phyloP scores from a whole-genome alignment of 1,140 invertebrate species.

The Neuroterus valhalla region DNA sequence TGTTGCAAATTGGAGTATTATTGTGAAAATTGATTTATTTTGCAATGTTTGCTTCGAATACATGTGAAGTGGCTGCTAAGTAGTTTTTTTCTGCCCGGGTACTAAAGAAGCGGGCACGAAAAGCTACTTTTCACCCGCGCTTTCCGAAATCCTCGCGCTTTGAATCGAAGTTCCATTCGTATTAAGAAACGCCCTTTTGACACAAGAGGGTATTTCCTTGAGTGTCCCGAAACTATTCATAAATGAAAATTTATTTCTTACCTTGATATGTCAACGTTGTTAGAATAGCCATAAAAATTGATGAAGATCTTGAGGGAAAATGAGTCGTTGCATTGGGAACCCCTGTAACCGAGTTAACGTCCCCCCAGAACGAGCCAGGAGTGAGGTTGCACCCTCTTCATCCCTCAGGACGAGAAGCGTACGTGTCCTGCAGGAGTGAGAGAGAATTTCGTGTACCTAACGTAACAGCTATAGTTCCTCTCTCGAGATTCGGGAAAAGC shows the following conservation, averaged over 20 bases:
- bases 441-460: slow-evolving; percentile 19
- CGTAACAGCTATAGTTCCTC: slow-evolving; percentile 13
- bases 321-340: slow-evolving; percentile 21
- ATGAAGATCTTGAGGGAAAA: not conserved
- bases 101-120: too few species aligned
- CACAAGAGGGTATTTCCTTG: too few species aligned
- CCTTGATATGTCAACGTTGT: not conserved
- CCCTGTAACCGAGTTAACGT: slow-evolving; percentile 21
- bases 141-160: too few species aligned
- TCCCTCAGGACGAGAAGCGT: not conserved
- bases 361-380: slow-evolving; percentile 9
- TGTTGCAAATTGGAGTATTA: too few species aligned
- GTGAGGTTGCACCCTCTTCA: slow-evolving; percentile 16
- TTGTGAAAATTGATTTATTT: too few species aligned
- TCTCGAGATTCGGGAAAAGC: slow-evolving; percentile 20
- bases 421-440: slow-evolving; percentile 2
- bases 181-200: too few species aligned
- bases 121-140: too few species aligned
- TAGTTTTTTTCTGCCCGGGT: too few species aligned
- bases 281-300: not conserved
- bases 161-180: too few species aligned
- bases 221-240: not conserved
- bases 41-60: too few species aligned
- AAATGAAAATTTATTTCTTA: not conserved
- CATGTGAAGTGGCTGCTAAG: too few species aligned